These are phyloP conservation scores for Gonocerus acuteangulatus DNA, from an alignment of 2,888 invertebrate genomes.

Conservation along the genomic window DNA sequence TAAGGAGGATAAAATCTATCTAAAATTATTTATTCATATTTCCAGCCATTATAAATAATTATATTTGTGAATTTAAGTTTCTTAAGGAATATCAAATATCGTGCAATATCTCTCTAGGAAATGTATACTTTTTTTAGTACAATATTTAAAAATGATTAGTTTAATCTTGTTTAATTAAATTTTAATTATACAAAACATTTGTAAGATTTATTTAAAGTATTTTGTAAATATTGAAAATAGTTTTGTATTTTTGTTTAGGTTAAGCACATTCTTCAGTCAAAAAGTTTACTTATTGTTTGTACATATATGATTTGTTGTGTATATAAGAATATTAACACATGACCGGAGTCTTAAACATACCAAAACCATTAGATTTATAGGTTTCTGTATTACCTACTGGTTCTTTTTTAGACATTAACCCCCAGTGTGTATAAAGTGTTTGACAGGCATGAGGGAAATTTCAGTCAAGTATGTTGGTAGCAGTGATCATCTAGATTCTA, in stretches of 20 bases:
- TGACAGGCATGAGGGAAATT: no score
- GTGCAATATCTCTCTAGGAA: slow-evolving; percentile 11
- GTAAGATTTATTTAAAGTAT: slow-evolving; percentile 21
- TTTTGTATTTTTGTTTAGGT: neutral
- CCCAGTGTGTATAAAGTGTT: no score
- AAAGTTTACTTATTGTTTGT: slow-evolving; percentile 5
- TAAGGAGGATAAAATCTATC: no score
- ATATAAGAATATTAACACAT: neutral
- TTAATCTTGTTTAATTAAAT: neutral
- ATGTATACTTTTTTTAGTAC: neutral
- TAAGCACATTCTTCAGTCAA: slow-evolving; percentile 2
- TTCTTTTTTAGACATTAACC: neutral
- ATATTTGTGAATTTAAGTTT: no score
- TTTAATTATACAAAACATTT: neutral
- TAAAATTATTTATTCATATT: no score
- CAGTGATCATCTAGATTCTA: no score
- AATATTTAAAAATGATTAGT: neutral
- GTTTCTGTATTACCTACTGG: slow-evolving; percentile 7
- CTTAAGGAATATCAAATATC: neutral
- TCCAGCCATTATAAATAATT: no score
- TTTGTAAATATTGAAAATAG: slow-evolving; percentile 3
- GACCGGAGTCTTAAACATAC: neutral
- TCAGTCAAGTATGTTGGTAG: no score
- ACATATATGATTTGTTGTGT: slow-evolving; percentile 1
- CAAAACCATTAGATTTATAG: slow-evolving; percentile 14